These are phyloP conservation scores for Nycticorax nycticorax DNA, from an alignment of 2,113 vertebrate genomes.

Conservation along the genomic window DNA sequence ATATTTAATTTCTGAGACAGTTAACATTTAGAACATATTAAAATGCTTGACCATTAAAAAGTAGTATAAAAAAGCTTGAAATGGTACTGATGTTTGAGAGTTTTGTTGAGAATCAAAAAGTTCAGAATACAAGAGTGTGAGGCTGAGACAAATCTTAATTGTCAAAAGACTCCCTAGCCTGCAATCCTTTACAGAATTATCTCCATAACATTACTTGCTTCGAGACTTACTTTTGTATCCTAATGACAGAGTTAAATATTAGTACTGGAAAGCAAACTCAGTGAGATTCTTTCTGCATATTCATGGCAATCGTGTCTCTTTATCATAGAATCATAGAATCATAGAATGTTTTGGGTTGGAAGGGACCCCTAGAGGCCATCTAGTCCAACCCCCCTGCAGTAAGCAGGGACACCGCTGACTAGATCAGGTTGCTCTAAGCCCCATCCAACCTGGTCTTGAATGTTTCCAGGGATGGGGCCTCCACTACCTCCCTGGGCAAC, in stretches of 20 bases:
- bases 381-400: too few relatives aligned
- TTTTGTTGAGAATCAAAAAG: background rate
- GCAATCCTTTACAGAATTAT: background rate
- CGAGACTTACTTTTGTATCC: background rate
- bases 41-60: background rate
- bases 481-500: too few relatives aligned
- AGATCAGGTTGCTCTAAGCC: too few relatives aligned
- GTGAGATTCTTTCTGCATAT: background rate
- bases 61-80: background rate
- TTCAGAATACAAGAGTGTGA: background rate
- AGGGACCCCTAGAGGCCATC: too few relatives aligned
- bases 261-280: background rate
- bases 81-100: background rate
- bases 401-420: too few relatives aligned
- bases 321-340: too few relatives aligned
- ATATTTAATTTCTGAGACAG: background rate
- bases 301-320: background rate
- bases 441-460: too few relatives aligned
- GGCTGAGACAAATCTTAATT: background rate
- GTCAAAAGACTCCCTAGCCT: background rate
- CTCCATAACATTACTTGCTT: background rate
- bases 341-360: too few relatives aligned
- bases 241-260: background rate
- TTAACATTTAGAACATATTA: background rate
- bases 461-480: too few relatives aligned